These are phyloP conservation scores for Percopsis transmontana DNA, from an alignment of 2,113 vertebrate genomes.

Conservation along the genomic window DNA sequence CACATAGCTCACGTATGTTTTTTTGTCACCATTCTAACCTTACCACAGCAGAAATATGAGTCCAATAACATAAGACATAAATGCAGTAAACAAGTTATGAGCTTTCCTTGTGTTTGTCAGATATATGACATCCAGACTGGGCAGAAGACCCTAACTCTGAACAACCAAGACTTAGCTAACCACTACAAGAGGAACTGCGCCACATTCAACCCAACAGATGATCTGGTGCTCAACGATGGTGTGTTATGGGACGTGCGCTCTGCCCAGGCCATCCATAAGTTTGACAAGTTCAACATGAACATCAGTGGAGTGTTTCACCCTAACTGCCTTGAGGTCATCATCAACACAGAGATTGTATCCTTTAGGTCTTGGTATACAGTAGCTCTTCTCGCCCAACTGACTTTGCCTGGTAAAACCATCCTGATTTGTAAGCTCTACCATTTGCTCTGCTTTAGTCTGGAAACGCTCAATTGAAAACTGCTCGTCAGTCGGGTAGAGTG, in stretches of 20 bases:
- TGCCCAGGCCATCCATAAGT: conserved; percentile 97
- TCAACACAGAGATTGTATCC: conserved; percentile 99
- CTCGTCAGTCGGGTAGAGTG: no score
- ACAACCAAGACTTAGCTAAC: conserved; percentile 98
- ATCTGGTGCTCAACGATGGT: conserved; percentile 97
- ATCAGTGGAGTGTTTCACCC: conserved; percentile 99
- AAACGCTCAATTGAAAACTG: no score
- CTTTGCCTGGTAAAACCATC: neutral
- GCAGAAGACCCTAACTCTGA: conserved; percentile 94
- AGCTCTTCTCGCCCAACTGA: no score
- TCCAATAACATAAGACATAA: neutral
- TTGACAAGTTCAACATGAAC: conserved; percentile 99
- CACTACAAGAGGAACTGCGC: conserved; percentile 99
- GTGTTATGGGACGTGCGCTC: conserved; percentile 98
- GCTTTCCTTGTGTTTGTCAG: conserved; percentile 74
- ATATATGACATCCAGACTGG: conserved; percentile 99
- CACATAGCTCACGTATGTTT: conserved; percentile 91
- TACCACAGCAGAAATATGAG: neutral
- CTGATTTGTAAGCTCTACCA: no score
- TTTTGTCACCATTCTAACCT: neutral
- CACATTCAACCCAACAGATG: conserved; percentile 98
- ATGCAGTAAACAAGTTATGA: neutral
- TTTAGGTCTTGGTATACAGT: conserved; percentile 40
- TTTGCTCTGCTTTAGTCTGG: no score
- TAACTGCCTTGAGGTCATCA: conserved; percentile 94